These are phyloP conservation scores for Syrista parreyssii DNA, from an alignment of 2,888 invertebrate species.

Conservation along the genomic window DNA sequence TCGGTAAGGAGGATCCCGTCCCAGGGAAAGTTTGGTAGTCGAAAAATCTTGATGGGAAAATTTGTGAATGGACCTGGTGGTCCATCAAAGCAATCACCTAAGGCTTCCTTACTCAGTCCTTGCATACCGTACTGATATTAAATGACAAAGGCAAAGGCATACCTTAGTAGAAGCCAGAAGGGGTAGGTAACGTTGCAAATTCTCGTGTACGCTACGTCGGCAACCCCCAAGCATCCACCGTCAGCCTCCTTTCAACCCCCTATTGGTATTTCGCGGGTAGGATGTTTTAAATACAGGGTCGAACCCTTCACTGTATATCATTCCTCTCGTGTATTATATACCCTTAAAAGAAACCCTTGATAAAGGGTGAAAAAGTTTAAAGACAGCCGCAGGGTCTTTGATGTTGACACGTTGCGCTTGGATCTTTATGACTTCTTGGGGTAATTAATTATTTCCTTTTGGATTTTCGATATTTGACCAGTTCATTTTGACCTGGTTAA, in stretches of 20 bases:
- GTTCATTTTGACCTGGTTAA: neutral
- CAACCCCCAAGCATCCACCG: slow-evolving; percentile 22
- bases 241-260: slow-evolving; percentile 37
- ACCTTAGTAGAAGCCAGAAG: slow-evolving; percentile 45
- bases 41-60: slow-evolving; percentile 27
- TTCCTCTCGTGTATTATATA: neutral
- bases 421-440: neutral
- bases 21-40: neutral
- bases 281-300: slow-evolving; percentile 62
- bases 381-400: slow-evolving; percentile 57
- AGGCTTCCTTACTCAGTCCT: slow-evolving; percentile 59
- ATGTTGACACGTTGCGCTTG: slow-evolving; percentile 42
- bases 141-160: slow-evolving; percentile 67
- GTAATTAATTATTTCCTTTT: neutral
- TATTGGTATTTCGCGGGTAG: slow-evolving; percentile 63
- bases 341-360: slow-evolving; percentile 38
- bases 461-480: neutral
- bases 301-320: neutral
- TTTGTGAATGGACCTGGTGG: slow-evolving; percentile 55
- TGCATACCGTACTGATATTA: slow-evolving; percentile 64
- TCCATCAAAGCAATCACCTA: slow-evolving; percentile 64
- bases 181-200: slow-evolving; percentile 50
- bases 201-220: slow-evolving; percentile 46
- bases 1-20: neutral
- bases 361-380: slow-evolving; percentile 60